Base-by-base conservation (phyloP, 2,888 invertebrate genomes). In the Apodemia zela region DNA sequence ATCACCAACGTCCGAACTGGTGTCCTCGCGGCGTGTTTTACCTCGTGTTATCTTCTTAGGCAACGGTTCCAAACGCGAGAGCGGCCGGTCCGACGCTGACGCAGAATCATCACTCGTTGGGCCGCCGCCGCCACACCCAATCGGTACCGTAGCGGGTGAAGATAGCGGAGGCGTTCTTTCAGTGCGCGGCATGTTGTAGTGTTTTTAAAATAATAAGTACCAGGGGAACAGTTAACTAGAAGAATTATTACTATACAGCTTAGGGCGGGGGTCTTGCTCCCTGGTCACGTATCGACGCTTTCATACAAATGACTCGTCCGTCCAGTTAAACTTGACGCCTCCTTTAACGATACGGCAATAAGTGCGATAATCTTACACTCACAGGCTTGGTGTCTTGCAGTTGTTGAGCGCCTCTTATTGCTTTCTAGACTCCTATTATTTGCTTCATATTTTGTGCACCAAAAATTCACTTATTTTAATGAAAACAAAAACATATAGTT, bases 11-110 rank as follows among this genome's bases (percentile, higher is more conserved):
- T 18, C 51, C 5, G 13, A 51, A 51, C 21, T 51, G 13, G 21
- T 51, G 21, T 51, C 21, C 51, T 51, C 51, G 51, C 51, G 51
- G 18, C 51, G 51, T 5, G 51, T 21, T 21, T 51, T 51, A 51
- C 18, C 51, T 3, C 21, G 51, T 18, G 51, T 51, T 51, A 7
- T 51, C 51, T 51, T 51, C 21, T 51, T 51, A 21, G 51, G 51
- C 21, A 51, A 21, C 11, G 51, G 1, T 51, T 51, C 51, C 18
- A 13, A 51, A 51, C 51, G 51, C 51, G 6, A 51, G 6, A 51
- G 11, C 1, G 51, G 51, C 11, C 51, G 51, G 3, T 51, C 51
- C 21, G 49, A 51, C 49, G 49, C 18, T 21, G 49, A 10, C 49
- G 49, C 49, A 8, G 49, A 18, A 51, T 51, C 51, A 51, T 51